Evolutionary conservation across 1,140 invertebrate genomes (phyloP).

Genomic region (Drosophila teissieri): DNA sequence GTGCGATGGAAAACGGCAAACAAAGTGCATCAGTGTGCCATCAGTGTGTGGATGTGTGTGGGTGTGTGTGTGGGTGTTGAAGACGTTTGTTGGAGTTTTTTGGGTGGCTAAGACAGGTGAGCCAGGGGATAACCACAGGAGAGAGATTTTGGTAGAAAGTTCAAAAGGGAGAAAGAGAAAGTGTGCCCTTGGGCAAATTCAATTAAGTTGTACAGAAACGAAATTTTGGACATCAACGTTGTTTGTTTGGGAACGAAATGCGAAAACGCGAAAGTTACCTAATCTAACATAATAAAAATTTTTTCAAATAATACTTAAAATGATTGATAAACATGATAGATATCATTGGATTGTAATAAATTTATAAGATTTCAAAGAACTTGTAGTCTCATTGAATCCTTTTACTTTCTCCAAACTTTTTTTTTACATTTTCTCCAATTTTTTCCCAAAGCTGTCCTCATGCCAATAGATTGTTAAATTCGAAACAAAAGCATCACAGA

Average conservation of each 20-base stretch:
- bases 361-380: too few relatives aligned
- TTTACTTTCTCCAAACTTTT: not conserved
- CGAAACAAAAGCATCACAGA: slow-evolving; percentile 38
- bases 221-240: slow-evolving; percentile 29
- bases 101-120: slow-evolving; percentile 4
- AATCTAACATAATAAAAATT: too few relatives aligned
- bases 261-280: too few relatives aligned
- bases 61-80: not conserved
- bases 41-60: slow-evolving; percentile 9
- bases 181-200: slow-evolving; percentile 45
- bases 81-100: not conserved
- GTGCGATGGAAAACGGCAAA: slow-evolving; percentile 67
- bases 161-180: not conserved
- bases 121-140: not conserved
- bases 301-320: too few relatives aligned
- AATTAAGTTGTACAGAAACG: slow-evolving; percentile 54
- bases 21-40: slow-evolving; percentile 46
- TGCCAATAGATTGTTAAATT: slow-evolving; percentile 36
- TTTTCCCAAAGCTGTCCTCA: slow-evolving; percentile 9
- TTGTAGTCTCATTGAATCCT: too few relatives aligned
- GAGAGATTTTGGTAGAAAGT: not conserved
- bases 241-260: slow-evolving; percentile 8
- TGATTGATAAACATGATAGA: too few relatives aligned
- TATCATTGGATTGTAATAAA: too few relatives aligned
- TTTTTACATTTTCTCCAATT: slow-evolving; percentile 15